A percentile compares a stretch with the other conserved stretches of the same genome.
phyloP scores from a whole-genome alignment of 2,113 vertebrate species.

The Silurus glanis region DNA sequence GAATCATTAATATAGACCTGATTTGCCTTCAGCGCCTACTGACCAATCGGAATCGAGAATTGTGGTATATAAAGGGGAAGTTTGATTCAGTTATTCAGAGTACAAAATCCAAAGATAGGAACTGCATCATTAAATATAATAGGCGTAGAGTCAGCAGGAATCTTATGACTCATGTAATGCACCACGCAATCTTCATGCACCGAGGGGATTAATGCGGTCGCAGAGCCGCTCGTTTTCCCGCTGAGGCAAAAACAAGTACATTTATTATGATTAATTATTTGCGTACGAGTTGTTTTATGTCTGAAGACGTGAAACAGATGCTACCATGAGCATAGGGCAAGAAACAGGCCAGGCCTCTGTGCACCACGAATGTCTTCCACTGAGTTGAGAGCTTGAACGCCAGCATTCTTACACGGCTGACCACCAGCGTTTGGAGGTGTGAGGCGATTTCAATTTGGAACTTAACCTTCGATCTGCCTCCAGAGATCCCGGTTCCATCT shows the following conservation, averaged over 20 bases:
- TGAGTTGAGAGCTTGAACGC: not conserved
- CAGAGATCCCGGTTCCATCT: not conserved
- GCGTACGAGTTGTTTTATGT: not conserved
- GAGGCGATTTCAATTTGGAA: not conserved
- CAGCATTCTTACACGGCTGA: not conserved
- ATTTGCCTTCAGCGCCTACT: not conserved
- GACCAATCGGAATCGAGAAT: not conserved
- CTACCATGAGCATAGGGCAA: not conserved
- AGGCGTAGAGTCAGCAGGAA: not conserved
- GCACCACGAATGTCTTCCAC: not conserved
- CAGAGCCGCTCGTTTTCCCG: not conserved
- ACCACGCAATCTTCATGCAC: not conserved
- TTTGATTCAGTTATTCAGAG: not conserved
- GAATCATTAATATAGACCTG: not conserved
- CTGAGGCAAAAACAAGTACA: constrained; percentile 6
- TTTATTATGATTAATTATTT: constrained; percentile 12
- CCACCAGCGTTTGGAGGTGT: not conserved
- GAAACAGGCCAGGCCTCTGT: constrained; percentile 15
- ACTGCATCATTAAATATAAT: not conserved
- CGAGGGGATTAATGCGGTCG: not conserved
- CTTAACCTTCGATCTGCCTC: not conserved
- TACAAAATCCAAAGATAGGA: not conserved
- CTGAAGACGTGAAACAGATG: constrained; percentile 14
- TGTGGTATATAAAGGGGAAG: not conserved
- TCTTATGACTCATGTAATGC: not conserved